Evolutionary conservation across 2,113 vertebrate species (phyloP), one percentile per base, ranked within the genome.

Genomic region (Leptodactylus fuscus): DNA sequence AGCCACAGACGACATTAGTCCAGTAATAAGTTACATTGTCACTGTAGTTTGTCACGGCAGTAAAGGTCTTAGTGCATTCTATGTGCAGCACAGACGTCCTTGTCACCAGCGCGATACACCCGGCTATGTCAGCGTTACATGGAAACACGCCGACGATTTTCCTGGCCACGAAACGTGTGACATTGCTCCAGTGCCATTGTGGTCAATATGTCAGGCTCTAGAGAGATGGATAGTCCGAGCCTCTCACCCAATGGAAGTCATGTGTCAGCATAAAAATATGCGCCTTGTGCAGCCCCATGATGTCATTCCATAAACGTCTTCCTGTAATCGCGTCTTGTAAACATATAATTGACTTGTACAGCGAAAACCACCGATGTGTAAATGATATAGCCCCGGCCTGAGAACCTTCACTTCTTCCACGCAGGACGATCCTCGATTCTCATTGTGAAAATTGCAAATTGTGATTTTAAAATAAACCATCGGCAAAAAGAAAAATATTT

Each of bases 401-500:
- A 62, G 77, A 80, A 80, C 53, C 55, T 60, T 55, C 53, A n/a
- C 32, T 29, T 48, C 15, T 62, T 60, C 58, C n/a, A 24, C 34
- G 10, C 5, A 78, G 29, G 34, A 78, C 15, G 75, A 55, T 22
- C n/a, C 22, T n/a, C 55, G 16, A 80, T 80, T 80, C 36, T 29
- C 27, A 32, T 11, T 76, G 46, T 18, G 18, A 76, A 51, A 60
- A 60, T 44, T 60, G 53, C 22, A 80, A 80, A 80, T 62, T 80
- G 34, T 9, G 36, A 41, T 80, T 62, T 44, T 44, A 29, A n/a
- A 67, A 48, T 81, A 49, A 49, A 65, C 60, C 44, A 46, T 69
- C 41, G 10, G 41, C 79, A 67, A 69, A 48, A 67, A 81, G 46
- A 44, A 76, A 78, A 79, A 79, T 79, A 67, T 81, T 81, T 81